These are phyloP conservation scores for Myotis pilosus DNA, from an alignment of 2,797 vertebrate genomes.

Conservation along the genomic window DNA sequence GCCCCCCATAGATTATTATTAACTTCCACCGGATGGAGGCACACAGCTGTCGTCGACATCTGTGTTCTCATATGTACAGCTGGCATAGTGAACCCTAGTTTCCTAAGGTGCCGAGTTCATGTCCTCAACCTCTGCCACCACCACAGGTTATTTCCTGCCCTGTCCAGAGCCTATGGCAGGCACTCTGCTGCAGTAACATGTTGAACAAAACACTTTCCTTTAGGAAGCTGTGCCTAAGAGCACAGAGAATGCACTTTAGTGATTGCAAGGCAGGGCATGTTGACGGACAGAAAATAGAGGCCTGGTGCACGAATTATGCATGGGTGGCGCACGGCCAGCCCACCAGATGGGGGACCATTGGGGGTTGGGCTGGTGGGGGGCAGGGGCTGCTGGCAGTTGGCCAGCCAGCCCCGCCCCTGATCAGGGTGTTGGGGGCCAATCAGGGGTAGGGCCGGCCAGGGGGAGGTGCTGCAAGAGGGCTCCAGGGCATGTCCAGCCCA, in stretches of 20 bases:
- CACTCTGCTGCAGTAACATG: background rate
- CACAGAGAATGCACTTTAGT: background rate
- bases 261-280: background rate
- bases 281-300: background rate
- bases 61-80: background rate
- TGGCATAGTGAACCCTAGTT: background rate
- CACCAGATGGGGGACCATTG: too few species aligned
- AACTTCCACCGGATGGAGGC: background rate
- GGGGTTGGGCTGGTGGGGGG: too few species aligned
- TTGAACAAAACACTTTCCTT: background rate
- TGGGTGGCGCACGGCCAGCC: too few species aligned
- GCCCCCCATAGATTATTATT: background rate
- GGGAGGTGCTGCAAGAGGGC: too few species aligned
- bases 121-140: too few species aligned
- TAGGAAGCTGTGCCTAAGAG: background rate
- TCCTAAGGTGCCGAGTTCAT: background rate
- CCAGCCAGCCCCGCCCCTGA: too few species aligned
- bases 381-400: too few species aligned
- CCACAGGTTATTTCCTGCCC: background rate
- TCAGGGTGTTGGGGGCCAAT: too few species aligned
- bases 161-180: background rate
- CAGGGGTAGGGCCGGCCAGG: too few species aligned
- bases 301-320: too few species aligned
- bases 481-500: too few species aligned
- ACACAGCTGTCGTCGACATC: background rate